phyloP scores from a whole-genome alignment of 2,797 vertebrate species.

The Darevskia mixta region DNA sequence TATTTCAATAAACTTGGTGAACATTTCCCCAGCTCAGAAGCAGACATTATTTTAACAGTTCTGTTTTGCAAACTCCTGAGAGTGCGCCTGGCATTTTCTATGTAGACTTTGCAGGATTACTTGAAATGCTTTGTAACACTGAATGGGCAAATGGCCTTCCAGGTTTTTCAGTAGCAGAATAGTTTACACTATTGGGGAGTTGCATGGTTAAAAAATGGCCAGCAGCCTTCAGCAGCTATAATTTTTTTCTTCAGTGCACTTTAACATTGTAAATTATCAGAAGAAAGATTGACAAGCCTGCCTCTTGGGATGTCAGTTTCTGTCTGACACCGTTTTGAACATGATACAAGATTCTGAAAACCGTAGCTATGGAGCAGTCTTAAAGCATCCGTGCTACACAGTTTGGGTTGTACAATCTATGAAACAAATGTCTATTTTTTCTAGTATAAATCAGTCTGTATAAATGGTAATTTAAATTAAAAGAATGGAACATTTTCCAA shows the following conservation, averaged over 20 bases:
- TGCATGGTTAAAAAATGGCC: not conserved
- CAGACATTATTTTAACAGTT: not conserved
- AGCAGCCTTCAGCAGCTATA: slow-evolving; percentile 2
- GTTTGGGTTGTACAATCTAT: slow-evolving; percentile 21
- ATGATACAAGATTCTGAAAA: not conserved
- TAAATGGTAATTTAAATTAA: slow-evolving; percentile 68
- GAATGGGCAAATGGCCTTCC: not conserved
- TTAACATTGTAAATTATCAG: slow-evolving; percentile 5
- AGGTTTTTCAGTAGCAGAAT: not conserved
- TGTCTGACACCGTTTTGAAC: slow-evolving; percentile 10
- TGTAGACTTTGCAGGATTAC: not conserved
- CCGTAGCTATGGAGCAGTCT: not conserved
- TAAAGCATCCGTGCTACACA: slow-evolving; percentile 7
- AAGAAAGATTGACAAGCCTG: slow-evolving; percentile 6
- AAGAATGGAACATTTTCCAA: slow-evolving; percentile 58
- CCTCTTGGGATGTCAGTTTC: slow-evolving; percentile 30
- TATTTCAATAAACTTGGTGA: not conserved
- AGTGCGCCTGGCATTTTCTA: not conserved
- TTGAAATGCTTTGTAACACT: not conserved
- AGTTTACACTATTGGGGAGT: slow-evolving; percentile 25
- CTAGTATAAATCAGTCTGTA: slow-evolving; percentile 56
- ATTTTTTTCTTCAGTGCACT: slow-evolving; percentile 6
- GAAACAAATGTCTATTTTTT: slow-evolving; percentile 34
- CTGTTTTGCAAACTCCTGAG: not conserved
- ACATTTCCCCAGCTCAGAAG: not conserved